Percentiles rank a stretch among this genome's conserved stretches.
Evolutionary conservation across 2,797 vertebrate genomes (phyloP).

Genomic region (Pangasius larnaudii): DNA sequence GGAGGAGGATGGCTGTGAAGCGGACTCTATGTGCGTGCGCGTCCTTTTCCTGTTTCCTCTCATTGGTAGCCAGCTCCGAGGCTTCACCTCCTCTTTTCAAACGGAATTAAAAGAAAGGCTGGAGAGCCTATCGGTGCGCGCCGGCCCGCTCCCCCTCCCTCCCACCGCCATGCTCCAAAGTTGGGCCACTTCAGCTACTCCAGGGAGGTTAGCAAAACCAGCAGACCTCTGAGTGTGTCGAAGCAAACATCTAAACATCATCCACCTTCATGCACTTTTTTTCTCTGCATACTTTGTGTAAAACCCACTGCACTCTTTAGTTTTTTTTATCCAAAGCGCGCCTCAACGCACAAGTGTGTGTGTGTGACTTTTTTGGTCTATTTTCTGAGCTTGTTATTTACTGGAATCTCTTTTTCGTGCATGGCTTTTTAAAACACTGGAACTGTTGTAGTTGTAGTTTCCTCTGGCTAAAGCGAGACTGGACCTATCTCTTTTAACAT

Average conservation of each 20-base stretch:
- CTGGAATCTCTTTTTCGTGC: slow-evolving; percentile 66
- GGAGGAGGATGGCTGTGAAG: slow-evolving; percentile 4
- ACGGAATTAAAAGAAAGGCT: slow-evolving; percentile 86
- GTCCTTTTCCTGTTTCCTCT: slow-evolving; percentile 57
- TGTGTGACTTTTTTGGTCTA: slow-evolving; percentile 53
- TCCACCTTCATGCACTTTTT: slow-evolving; percentile 51
- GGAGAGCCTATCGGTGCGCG: slow-evolving; percentile 83
- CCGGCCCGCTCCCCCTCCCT: slow-evolving; percentile 76
- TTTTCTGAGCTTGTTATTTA: slow-evolving; percentile 64
- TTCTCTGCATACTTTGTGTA: slow-evolving; percentile 12
- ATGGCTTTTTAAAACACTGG: slow-evolving; percentile 51
- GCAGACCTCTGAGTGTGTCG: slow-evolving; percentile 73
- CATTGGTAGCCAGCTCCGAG: slow-evolving; percentile 72
- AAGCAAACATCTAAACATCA: slow-evolving; percentile 64
- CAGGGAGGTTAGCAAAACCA: slow-evolving; percentile 71
- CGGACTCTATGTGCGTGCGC: slow-evolving; percentile 6
- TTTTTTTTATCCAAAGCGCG: background rate
- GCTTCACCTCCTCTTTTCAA: slow-evolving; percentile 78
- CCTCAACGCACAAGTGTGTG: slow-evolving; percentile 6
- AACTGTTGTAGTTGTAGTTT: slow-evolving; percentile 50
- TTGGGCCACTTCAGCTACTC: slow-evolving; percentile 84
- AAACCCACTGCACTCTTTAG: slow-evolving; percentile 31
- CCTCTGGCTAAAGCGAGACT: slow-evolving; percentile 49
- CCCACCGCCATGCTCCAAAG: slow-evolving; percentile 80
- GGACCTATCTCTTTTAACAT: slow-evolving; percentile 66